Evolutionary conservation across 1,140 invertebrate genomes (phyloP), one percentile per base, ranked within the genome.

Genomic region (Drosophila insularis): DNA sequence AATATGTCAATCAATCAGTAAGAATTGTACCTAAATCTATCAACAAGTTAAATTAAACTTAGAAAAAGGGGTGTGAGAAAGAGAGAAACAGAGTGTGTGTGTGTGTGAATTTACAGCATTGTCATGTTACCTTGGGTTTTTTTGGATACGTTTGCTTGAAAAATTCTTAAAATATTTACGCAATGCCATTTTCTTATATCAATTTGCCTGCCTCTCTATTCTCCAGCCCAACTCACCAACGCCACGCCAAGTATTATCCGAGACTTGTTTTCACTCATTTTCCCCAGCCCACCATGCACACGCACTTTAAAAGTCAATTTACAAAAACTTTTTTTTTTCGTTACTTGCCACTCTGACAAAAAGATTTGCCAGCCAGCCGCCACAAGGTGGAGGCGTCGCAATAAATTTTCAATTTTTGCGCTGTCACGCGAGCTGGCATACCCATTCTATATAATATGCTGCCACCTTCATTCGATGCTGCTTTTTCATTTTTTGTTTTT

Each of bases 371-470:
- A 50, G 43, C 43, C 43, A 50, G 43, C 43, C 43, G 70, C 81
- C 81, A 77, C 73, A 80, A 80, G 69, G 78, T 74, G 78, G 77
- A 80, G 69, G 78, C 78, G 78, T 78, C 56, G 69, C 84, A 87
- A 87, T 87, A 89, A 87, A 87, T 87, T 87, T 87, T 89, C 72
- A 80, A 87, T 87, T 87, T 87, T 76, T 80, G 76, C 75, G 46
- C 72, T 87, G 82, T 82, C 82, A 87, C 75, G 72, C 82, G 74
- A 86, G 31, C 43, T 67, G 46, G 55, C 43, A 54, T 56, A 32
- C 4, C 27, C 17, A 23, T 60, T 27, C 27, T 27, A 27, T 27
- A 5, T 27, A 27, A 27, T 27, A 27, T 5, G 27, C 31, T n/a
- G 31, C 59, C 31, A 39, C 67, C 31, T 39, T 11, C 13, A n/a